Evolutionary conservation across 1,140 invertebrate genomes (phyloP).

Genomic region (Brachystomella parvula): DNA sequence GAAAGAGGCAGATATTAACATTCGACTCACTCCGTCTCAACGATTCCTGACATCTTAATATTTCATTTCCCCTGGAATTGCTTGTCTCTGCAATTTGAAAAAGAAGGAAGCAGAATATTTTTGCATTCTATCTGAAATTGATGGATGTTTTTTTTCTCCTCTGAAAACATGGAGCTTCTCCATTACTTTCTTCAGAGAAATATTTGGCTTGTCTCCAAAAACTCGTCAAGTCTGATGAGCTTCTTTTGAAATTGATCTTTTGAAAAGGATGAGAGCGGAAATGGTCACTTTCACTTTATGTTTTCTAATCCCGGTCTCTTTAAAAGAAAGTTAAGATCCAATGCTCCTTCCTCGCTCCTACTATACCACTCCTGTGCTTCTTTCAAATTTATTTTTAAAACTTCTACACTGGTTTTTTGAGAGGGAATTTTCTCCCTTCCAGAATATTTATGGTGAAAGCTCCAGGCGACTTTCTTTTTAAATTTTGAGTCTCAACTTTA

Average conservation of each 20-base stretch:
- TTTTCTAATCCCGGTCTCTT: background rate
- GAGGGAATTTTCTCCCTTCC: background rate
- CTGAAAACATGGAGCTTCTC: too few species aligned
- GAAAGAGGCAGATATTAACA: background rate
- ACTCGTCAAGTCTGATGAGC: background rate
- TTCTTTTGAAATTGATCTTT: slow-evolving; percentile 9
- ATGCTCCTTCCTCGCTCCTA: background rate
- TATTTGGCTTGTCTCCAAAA: slow-evolving; percentile 4
- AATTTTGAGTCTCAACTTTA: background rate
- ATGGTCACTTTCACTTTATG: slow-evolving; percentile 11
- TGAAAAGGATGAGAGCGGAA: slow-evolving; percentile 10
- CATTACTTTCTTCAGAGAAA: too few species aligned
- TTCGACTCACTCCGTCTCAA: background rate
- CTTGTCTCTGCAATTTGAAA: background rate
- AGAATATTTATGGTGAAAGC: background rate
- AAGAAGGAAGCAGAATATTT: background rate
- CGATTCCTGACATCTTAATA: background rate
- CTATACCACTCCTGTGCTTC: background rate
- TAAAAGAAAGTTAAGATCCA: background rate
- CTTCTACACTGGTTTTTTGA: background rate
- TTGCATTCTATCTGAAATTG: too few species aligned
- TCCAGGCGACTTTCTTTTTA: background rate
- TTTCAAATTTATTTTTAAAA: background rate
- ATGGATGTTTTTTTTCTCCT: too few species aligned
- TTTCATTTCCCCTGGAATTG: slow-evolving; percentile 1